A percentile compares a stretch with the other conserved stretches of the same genome.
Conservation (phyloP, 1,140 invertebrate genomes). For the Campodea augens region DNA sequence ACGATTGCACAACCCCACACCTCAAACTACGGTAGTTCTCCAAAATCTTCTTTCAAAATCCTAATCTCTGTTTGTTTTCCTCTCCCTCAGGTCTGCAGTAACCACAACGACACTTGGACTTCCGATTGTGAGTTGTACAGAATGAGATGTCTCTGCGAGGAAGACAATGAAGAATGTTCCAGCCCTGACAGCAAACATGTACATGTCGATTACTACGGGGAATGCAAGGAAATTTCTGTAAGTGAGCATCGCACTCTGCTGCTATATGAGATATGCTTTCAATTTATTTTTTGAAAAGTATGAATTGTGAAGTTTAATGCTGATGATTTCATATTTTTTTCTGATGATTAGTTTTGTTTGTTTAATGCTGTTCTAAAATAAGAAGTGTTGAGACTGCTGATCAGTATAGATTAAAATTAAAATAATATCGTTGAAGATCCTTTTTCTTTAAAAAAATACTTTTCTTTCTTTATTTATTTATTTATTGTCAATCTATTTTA, state of each 20-base stretch:
- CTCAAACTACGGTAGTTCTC: no score
- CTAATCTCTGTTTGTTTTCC: slow-evolving; percentile 1
- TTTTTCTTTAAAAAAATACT: no score
- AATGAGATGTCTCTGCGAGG: slow-evolving; percentile 70
- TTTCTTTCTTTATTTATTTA: no score
- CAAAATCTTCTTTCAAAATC: background rate
- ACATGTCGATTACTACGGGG: slow-evolving; percentile 83
- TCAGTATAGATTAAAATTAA: no score
- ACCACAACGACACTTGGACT: slow-evolving; percentile 79
- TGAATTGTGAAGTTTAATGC: no score
- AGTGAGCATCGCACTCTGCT: no score
- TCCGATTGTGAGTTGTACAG: slow-evolving; percentile 85
- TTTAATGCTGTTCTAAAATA: background rate
- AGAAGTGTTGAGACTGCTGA: no score
- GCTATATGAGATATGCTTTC: no score
- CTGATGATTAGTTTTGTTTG: no score
- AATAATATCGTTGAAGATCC: no score
- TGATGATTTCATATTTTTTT: no score
- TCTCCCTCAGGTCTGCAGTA: slow-evolving; percentile 56
- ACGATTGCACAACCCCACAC: background rate
- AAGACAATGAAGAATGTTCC: slow-evolving; percentile 46
- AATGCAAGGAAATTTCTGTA: slow-evolving; percentile 56
- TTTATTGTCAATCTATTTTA: no score
- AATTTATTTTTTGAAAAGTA: slow-evolving; percentile 1
- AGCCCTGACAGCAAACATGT: slow-evolving; percentile 58